Evolutionary conservation across 2,797 vertebrate species (phyloP).

Genomic region (Ambastaia sidthimunki): DNA sequence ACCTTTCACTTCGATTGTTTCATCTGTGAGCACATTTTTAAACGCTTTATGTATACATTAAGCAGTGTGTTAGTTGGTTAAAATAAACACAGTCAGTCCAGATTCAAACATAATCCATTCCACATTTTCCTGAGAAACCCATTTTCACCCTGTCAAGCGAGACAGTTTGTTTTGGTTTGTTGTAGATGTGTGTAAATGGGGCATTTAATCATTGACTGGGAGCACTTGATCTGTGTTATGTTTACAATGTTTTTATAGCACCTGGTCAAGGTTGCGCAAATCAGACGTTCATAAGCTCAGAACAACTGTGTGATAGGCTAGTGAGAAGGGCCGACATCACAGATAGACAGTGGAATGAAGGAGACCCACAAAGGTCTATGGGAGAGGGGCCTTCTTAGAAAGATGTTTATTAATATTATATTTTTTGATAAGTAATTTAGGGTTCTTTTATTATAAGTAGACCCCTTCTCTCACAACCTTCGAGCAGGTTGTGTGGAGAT

Average conservation of each 20-base stretch:
- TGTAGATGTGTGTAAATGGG: constrained; percentile 33
- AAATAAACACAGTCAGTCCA: neutral
- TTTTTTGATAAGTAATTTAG: too few relatives aligned
- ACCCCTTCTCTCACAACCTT: too few relatives aligned
- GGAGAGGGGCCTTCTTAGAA: too few relatives aligned
- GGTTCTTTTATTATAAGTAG: too few relatives aligned
- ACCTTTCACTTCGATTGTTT: neutral
- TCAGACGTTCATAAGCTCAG: constrained; percentile 2
- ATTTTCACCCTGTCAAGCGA: neutral
- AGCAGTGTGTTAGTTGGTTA: neutral
- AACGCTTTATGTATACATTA: neutral
- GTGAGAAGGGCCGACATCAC: too few relatives aligned
- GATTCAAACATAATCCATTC: neutral
- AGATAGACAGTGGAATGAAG: neutral
- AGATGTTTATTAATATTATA: too few relatives aligned
- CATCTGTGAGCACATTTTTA: neutral
- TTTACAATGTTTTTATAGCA: constrained; percentile 34
- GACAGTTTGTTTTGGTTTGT: constrained; percentile 30
- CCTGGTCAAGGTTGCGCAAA: constrained; percentile 17
- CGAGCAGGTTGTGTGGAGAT: too few relatives aligned
- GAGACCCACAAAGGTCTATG: too few relatives aligned
- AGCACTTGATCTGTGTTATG: constrained; percentile 32
- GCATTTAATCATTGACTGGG: constrained; percentile 57
- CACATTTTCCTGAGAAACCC: neutral
- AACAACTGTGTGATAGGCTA: constrained; percentile 1